A percentile compares a stretch with the other conserved stretches of the same genome.
These are phyloP conservation scores for Antechinus stuartii DNA, from an alignment of 2,113 vertebrate species.

Conservation along the genomic window DNA sequence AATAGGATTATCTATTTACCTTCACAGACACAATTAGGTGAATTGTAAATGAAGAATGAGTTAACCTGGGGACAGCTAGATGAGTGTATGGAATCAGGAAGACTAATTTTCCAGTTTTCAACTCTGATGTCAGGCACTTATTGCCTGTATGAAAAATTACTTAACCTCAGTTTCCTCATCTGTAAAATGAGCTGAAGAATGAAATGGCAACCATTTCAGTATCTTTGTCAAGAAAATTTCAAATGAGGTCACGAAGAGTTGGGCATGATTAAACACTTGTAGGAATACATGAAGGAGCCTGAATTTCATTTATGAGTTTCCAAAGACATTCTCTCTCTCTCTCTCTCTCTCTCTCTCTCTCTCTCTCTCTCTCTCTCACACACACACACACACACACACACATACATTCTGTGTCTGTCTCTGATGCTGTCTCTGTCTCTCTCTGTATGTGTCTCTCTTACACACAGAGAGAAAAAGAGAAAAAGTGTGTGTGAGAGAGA, in stretches of 20 bases:
- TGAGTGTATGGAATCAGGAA: not conserved
- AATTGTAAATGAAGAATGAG: conserved; percentile 40
- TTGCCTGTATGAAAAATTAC: not conserved
- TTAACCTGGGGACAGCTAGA: not conserved
- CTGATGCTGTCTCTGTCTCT: too few species aligned
- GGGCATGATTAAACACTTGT: not conserved
- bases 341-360: too few species aligned
- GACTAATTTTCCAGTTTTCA: not conserved
- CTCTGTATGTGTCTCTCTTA: too few species aligned
- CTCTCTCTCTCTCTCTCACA: too few species aligned
- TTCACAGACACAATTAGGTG: conserved; percentile 11
- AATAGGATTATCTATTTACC: not conserved
- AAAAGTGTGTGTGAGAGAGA: too few species aligned
- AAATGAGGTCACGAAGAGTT: not conserved
- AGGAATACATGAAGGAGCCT: not conserved
- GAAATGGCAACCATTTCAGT: not conserved
- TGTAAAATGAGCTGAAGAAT: not conserved
- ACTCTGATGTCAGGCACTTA: not conserved
- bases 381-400: too few species aligned
- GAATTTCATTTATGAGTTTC: not conserved
- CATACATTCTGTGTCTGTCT: too few species aligned
- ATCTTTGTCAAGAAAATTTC: not conserved
- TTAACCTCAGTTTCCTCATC: not conserved
- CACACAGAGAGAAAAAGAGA: too few species aligned
- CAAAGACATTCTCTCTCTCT: not conserved